Conservation (phyloP, 2,113 vertebrate genomes). For the Lepus americanus region DNA sequence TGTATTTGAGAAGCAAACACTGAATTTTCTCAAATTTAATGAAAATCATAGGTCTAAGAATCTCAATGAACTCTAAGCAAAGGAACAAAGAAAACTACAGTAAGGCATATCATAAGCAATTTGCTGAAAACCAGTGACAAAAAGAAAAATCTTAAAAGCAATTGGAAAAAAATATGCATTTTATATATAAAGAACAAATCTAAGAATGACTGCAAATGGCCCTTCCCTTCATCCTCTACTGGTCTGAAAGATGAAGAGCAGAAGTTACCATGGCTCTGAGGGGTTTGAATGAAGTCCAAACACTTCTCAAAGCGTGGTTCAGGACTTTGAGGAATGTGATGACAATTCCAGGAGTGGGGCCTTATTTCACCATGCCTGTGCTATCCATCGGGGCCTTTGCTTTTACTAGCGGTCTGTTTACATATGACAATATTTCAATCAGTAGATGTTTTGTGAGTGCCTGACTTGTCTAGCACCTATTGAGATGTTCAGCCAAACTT, state of each 20-base stretch:
- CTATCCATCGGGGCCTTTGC: neutral
- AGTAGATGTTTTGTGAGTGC: neutral
- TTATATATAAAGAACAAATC: neutral
- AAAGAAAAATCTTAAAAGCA: neutral
- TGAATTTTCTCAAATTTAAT: neutral
- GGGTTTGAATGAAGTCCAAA: neutral
- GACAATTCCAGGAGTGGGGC: neutral
- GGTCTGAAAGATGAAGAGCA: neutral
- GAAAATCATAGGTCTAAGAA: neutral
- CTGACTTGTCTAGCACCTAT: neutral
- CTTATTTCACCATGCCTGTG: neutral
- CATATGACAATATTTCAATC: neutral
- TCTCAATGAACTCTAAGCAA: neutral
- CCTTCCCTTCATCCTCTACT: neutral
- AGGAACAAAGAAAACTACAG: neutral
- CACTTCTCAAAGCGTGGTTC: neutral
- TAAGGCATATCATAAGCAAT: neutral
- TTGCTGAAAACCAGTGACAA: constrained; percentile 9
- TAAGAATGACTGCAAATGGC: neutral
- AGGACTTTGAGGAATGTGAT: neutral
- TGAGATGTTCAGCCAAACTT: neutral
- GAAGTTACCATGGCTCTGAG: neutral
- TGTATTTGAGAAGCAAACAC: neutral
- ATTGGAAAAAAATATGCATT: neutral
- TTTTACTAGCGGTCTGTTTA: neutral